Evolutionary conservation across 2,888 invertebrate genomes (phyloP).

Genomic region (Sialis fuliginosa): DNA sequence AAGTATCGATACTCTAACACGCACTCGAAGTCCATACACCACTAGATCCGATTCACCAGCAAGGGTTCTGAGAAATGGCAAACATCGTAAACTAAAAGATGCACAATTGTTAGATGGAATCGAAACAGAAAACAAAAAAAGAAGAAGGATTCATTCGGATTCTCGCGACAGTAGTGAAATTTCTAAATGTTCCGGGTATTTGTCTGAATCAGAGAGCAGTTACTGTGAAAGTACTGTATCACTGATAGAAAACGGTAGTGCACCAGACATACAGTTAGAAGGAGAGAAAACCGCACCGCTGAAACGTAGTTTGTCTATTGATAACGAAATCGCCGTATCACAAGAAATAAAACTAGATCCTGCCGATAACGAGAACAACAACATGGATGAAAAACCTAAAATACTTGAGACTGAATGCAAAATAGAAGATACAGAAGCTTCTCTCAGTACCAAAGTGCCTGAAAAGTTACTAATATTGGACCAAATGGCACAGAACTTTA

Average conservation of each 20-base stretch:
- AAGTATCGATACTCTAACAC: slow-evolving; percentile 15
- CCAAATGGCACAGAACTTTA: slow-evolving; percentile 40
- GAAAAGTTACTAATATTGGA: slow-evolving; percentile 33
- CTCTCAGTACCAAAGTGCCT: slow-evolving; percentile 27
- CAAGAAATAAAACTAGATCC: slow-evolving; percentile 4
- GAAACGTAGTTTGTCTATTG: neutral
- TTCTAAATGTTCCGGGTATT: slow-evolving; percentile 38
- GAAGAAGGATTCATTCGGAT: slow-evolving; percentile 35
- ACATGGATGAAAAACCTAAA: slow-evolving; percentile 7
- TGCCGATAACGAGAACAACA: slow-evolving; percentile 10
- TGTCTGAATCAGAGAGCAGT: slow-evolving; percentile 43
- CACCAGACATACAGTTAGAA: slow-evolving; percentile 3
- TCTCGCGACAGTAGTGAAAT: slow-evolving; percentile 39
- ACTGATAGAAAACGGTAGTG: slow-evolving; percentile 2
- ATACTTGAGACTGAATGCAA: neutral
- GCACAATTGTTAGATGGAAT: slow-evolving; percentile 37
- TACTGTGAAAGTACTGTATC: slow-evolving; percentile 26
- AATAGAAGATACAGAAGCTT: slow-evolving; percentile 6
- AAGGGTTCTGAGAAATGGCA: slow-evolving; percentile 45
- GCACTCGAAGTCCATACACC: slow-evolving; percentile 32
- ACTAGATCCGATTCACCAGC: slow-evolving; percentile 39
- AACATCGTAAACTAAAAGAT: slow-evolving; percentile 40
- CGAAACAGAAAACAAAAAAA: slow-evolving; percentile 28
- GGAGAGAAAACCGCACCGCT: slow-evolving; percentile 9
- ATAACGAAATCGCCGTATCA: neutral